These are phyloP conservation scores for Eulacestoma nigropectus DNA, from an alignment of 2,113 vertebrate genomes.

Conservation along the genomic window DNA sequence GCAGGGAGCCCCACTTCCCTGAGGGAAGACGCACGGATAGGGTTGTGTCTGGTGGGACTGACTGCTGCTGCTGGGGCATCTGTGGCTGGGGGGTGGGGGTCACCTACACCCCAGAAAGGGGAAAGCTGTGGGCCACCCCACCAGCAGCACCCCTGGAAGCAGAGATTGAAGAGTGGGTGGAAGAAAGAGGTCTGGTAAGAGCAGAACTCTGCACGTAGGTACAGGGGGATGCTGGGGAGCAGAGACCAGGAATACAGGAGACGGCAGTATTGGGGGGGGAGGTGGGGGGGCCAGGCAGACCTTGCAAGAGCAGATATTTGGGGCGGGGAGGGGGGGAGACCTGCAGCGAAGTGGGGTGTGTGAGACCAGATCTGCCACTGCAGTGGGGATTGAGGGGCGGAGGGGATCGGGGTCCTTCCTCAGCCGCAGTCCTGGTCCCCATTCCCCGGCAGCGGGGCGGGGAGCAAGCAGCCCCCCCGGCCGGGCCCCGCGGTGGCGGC, in stretches of 20 bases:
- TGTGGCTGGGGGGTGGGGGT: too few species aligned
- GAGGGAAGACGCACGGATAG: fast-evolving
- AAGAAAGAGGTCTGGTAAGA: not conserved
- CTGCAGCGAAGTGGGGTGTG: too few species aligned
- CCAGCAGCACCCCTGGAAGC: not conserved
- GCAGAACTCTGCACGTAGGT: not conserved
- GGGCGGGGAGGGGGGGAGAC: too few species aligned
- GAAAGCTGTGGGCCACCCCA: not conserved
- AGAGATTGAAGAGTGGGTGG: not conserved
- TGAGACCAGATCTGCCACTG: too few species aligned
- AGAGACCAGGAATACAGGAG: not conserved
- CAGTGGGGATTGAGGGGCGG: too few species aligned
- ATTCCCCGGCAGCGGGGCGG: not conserved
- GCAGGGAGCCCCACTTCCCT: not conserved
- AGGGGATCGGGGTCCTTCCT: too few species aligned
- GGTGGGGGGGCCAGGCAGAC: not conserved
- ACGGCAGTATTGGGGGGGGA: not conserved
- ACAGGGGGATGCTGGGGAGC: not conserved
- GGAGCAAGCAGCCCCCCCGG: not conserved
- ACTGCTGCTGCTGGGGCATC: not conserved
- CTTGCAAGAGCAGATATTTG: not conserved
- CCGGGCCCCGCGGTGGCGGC: not conserved
- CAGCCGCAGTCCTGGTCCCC: too few species aligned
- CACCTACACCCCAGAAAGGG: not conserved
- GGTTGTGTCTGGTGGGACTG: not conserved